Conservation (phyloP, 2,888 invertebrate species). For the Eilema griseolum region DNA sequence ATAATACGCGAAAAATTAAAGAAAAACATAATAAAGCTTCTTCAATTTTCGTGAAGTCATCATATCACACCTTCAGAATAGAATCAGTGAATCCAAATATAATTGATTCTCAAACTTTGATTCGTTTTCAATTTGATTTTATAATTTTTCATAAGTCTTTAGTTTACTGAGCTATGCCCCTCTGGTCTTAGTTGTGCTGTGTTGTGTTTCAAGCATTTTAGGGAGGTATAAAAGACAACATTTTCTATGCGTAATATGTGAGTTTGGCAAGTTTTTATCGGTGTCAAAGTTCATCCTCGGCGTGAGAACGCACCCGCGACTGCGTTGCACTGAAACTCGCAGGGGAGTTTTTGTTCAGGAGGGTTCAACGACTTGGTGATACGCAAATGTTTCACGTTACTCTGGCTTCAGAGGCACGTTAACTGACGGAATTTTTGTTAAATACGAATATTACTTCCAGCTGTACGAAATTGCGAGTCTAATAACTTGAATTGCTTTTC, state of each 20-base stretch:
- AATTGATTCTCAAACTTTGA: too few species aligned
- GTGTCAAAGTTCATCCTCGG: conserved; percentile 77
- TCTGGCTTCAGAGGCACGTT: conserved; percentile 42
- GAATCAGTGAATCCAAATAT: too few species aligned
- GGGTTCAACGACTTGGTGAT: conserved; percentile 77
- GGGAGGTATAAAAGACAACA: background rate
- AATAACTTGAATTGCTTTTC: conserved; percentile 20
- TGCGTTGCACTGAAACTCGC: conserved; percentile 74
- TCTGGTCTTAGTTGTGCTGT: background rate
- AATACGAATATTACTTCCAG: conserved; percentile 43
- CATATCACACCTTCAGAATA: too few species aligned
- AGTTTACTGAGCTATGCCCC: too few species aligned
- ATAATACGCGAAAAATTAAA: background rate
- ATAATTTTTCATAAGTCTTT: background rate
- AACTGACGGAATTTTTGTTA: conserved; percentile 35
- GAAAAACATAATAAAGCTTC: too few species aligned
- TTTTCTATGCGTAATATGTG: conserved; percentile 18
- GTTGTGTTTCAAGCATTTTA: background rate
- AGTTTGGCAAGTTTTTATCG: conserved; percentile 75
- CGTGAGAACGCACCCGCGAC: conserved; percentile 75
- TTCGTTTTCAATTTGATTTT: too few species aligned
- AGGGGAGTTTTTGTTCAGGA: conserved; percentile 83
- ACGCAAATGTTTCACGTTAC: conserved; percentile 64
- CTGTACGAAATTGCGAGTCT: conserved; percentile 41
- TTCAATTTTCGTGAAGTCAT: too few species aligned